phyloP scores from a whole-genome alignment of 1,140 invertebrate genomes.

The Cydia splendana region DNA sequence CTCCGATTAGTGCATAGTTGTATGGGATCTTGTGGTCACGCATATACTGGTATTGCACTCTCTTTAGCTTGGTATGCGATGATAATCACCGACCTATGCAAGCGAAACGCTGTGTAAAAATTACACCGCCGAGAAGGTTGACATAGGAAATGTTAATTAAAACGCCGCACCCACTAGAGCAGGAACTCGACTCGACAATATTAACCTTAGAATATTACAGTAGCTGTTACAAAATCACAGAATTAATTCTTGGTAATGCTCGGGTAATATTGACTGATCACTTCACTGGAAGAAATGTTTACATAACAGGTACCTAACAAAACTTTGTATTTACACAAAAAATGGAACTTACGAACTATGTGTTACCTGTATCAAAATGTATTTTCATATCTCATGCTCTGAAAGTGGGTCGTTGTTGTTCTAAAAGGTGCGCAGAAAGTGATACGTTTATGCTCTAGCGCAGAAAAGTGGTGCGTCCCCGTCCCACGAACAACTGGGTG shows the following conservation, averaged over 20 bases:
- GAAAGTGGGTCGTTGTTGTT: too few relatives aligned
- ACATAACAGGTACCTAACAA: too few relatives aligned
- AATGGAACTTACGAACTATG: too few relatives aligned
- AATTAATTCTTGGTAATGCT: neutral
- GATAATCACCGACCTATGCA: neutral
- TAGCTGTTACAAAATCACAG: neutral
- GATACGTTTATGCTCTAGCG: too few relatives aligned
- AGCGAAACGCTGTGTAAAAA: slow-evolving; percentile 13
- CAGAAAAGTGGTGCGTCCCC: too few relatives aligned
- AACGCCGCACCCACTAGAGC: slow-evolving; percentile 5
- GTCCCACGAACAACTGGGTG: too few relatives aligned
- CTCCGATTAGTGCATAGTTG: neutral
- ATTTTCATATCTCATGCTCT: too few relatives aligned
- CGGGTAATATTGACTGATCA: too few relatives aligned
- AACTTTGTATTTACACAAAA: too few relatives aligned
- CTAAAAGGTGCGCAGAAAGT: too few relatives aligned
- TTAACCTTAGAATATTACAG: neutral
- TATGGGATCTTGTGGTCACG: neutral
- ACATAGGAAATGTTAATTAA: slow-evolving; percentile 33
- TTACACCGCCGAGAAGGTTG: slow-evolving; percentile 16
- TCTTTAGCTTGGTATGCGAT: neutral
- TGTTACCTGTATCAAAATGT: too few relatives aligned
- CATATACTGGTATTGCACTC: neutral
- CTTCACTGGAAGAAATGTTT: too few relatives aligned
- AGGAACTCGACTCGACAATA: slow-evolving; percentile 12